phyloP scores from a whole-genome alignment of 2,113 vertebrate genomes.

The Apteryx owenii region DNA sequence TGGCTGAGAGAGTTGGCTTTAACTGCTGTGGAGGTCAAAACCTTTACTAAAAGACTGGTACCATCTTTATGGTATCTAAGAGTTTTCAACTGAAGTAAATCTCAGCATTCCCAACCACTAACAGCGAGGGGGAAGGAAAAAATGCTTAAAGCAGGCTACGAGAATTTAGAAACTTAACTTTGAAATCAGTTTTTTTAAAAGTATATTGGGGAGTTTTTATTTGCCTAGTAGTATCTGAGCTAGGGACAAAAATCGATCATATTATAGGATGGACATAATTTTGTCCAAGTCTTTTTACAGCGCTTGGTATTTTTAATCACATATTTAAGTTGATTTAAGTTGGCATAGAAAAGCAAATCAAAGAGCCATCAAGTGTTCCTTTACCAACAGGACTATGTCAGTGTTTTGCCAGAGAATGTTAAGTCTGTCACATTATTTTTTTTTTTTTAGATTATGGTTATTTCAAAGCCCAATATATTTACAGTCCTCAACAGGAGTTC shows the following conservation, averaged over 20 bases:
- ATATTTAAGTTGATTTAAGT: not conserved
- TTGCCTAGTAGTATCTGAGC: not conserved
- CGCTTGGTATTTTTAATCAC: not conserved
- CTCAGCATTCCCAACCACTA: not conserved
- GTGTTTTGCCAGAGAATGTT: not conserved
- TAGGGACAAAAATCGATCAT: not conserved
- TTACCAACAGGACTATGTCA: not conserved
- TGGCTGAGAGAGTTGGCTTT: not conserved
- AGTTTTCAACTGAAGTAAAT: not conserved
- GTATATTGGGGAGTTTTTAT: not conserved
- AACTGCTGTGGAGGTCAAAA: not conserved
- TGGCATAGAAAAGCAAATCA: not conserved
- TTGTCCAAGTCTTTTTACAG: not conserved
- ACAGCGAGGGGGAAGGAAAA: fast-evolving
- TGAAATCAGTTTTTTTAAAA: not conserved
- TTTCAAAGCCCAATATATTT: not conserved
- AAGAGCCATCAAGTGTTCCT: not conserved
- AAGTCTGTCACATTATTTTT: not conserved
- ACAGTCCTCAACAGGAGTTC: not conserved
- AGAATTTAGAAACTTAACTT: not conserved
- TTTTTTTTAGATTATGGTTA: not conserved
- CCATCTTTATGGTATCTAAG: not conserved
- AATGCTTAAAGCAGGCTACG: not conserved
- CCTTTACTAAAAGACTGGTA: not conserved
- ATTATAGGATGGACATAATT: too few relatives aligned